Evolutionary conservation across 2,797 vertebrate species (phyloP), one percentile per base, ranked within the genome.

Genomic region (Carcharodon carcharias): DNA sequence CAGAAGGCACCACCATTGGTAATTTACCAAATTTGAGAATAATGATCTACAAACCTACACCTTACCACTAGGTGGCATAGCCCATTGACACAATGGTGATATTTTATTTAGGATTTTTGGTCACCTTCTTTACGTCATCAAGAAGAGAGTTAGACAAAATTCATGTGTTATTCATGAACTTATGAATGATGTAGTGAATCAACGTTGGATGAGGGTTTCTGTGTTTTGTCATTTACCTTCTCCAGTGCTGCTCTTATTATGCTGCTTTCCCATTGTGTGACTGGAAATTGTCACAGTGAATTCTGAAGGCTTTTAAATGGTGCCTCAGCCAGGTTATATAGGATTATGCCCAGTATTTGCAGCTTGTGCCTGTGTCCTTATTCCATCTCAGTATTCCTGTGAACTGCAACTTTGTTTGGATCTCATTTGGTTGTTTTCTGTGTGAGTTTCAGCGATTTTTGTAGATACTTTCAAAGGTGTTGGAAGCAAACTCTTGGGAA

Each of bases 41-140:
- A 65, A 40, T 40, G 91, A 23, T n/a, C 63, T 63, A 61, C 63
- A 40, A 93, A 65, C n/a, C 61, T 65, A 35, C 11, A n/a, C 18
- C 8, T 9, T 23, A 65, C 91, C 91, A 93, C 61, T 23, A 65
- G 61, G 91, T 93, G 91, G 91, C 91, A 93, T 14, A 93, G 91
- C 91, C 54, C 91, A 26, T 65, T 93, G 35, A 61, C 35, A 63
- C 89, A 63, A 63, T 92, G 35, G 58, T 35, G 54, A 91, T 35
- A 91, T 31, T 58, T 91, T 45, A 85, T 45, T 45, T 23, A 7
- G 80, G 88, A 58, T 91, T 58, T 88, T 91, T 91, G 40, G 80
- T 61, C 28, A 61, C 11, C n/a, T 40, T 58, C 31, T 35, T 93
- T 63, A 58, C 3, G 61, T 58, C 65, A 93, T 63, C 16, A 40